Percentiles rank a stretch among this genome's conserved stretches.
These are phyloP conservation scores for Coelopa frigida DNA, from an alignment of 1,140 invertebrate species.

Conservation along the genomic window DNA sequence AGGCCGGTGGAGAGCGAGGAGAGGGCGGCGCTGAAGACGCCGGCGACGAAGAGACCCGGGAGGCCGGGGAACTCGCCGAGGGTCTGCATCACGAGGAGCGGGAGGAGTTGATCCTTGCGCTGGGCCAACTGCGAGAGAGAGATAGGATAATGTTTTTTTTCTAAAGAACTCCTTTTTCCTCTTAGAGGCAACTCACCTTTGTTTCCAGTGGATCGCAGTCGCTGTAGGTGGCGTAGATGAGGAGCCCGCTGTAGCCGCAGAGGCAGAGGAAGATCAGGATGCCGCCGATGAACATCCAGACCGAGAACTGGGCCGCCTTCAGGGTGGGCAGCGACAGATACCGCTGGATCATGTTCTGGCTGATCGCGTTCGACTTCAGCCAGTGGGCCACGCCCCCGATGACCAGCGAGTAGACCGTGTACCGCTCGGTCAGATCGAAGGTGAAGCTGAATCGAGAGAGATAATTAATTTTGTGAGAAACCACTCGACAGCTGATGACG, in stretches of 20 bases:
- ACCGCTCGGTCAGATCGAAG: slow-evolving; percentile 60
- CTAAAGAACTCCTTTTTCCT: not conserved
- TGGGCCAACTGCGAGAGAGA: slow-evolving; percentile 49
- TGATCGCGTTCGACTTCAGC: slow-evolving; percentile 71
- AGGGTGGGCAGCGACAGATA: slow-evolving; percentile 66
- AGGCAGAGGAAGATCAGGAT: slow-evolving; percentile 54
- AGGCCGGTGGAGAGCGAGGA: slow-evolving; percentile 84
- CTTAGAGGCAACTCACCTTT: slow-evolving; percentile 36
- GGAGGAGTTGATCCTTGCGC: slow-evolving; percentile 67
- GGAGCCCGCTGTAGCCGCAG: slow-evolving; percentile 68
- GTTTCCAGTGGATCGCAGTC: slow-evolving; percentile 79
- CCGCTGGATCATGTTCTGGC: slow-evolving; percentile 75
- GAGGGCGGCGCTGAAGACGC: slow-evolving; percentile 78
- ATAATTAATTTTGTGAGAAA: not conserved
- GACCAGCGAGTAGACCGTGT: slow-evolving; percentile 67
- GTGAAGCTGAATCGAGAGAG: slow-evolving; percentile 51
- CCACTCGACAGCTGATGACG: too few relatives aligned
- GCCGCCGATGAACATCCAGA: slow-evolving; percentile 66
- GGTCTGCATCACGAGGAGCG: slow-evolving; percentile 74
- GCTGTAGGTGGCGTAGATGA: slow-evolving; percentile 78
- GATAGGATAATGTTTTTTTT: not conserved
- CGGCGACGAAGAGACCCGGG: slow-evolving; percentile 76
- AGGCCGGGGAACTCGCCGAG: slow-evolving; percentile 65
- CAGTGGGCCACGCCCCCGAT: slow-evolving; percentile 77
- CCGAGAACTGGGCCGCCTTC: slow-evolving; percentile 60